A percentile compares a stretch with the other conserved stretches of the same genome.
Evolutionary conservation across 2,113 vertebrate species (phyloP).

Genomic region (Camelus dromedarius): DNA sequence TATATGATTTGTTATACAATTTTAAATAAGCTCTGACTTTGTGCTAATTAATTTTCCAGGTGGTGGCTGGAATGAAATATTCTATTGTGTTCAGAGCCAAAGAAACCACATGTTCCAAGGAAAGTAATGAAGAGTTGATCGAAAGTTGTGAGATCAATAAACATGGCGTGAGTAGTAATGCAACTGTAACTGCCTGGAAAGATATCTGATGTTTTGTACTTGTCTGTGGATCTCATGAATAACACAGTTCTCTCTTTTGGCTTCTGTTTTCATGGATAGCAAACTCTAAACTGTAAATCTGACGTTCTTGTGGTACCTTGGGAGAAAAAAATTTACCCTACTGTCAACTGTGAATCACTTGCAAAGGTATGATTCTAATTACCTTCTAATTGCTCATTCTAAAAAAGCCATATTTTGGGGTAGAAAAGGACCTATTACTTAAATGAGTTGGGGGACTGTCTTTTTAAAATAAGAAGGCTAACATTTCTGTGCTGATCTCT

Average conservation of each 20-base stretch:
- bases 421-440: background rate
- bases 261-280: conserved; percentile 83
- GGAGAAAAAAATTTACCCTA: conserved; percentile 80
- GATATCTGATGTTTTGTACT: background rate
- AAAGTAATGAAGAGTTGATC: conserved; percentile 46
- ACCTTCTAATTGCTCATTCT: background rate
- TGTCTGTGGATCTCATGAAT: background rate
- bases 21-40: background rate
- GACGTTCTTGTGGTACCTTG: conserved; percentile 87
- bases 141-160: conserved; percentile 63
- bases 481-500: conserved; percentile 2
- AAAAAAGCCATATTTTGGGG: background rate
- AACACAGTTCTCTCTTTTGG: conserved; percentile 46
- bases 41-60: conserved; percentile 79
- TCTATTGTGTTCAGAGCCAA: conserved; percentile 43
- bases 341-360: conserved; percentile 81
- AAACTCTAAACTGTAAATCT: conserved; percentile 85
- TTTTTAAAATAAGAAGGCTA: background rate
- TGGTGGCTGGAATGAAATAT: conserved; percentile 76
- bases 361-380: conserved; percentile 70
- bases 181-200: background rate
- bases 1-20: background rate
- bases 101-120: conserved; percentile 85
- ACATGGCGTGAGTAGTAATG: conserved; percentile 77
- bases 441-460: background rate